Evolutionary conservation across 2,888 invertebrate species (phyloP), one percentile per base, ranked within the genome.

Genomic region (Lysandra coridon): DNA sequence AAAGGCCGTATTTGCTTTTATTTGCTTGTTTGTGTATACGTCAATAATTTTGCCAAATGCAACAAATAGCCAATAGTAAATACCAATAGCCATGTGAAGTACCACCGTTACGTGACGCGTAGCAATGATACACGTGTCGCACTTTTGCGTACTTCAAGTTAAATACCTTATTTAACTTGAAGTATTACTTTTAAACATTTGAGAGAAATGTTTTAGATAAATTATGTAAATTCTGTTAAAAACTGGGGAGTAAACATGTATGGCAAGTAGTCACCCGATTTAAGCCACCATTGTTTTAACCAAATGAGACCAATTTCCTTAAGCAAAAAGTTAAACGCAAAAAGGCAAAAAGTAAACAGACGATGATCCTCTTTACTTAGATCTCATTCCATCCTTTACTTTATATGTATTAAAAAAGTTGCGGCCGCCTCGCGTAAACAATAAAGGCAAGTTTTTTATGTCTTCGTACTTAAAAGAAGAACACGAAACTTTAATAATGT

Each of bases 391-490:
- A 69, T 69, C 37, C 69, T 69, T 69, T 37, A 69, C 69, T 33
- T 69, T 69, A 69, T 69, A 69, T 69, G 69, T 69, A 69, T 69
- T 69, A 69, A 69, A 69, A 33, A 69, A 69, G 69, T 69, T 69
- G 69, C 69, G 69, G 69, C 33, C 33, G 69, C 33, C 69, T 69
- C 17, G 69, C 69, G 33, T 69, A 37, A 69, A 69, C 69, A 69
- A 69, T 69, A 69, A 37, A 69, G 33, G 69, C 69, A 69, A 69
- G 69, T 69, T 69, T 69, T 69, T 69, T 69, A 69, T 69, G 69
- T 69, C 69, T 37, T 69, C 69, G 69, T 69, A 69, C 69, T 69
- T 69, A 69, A 69, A 69, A 69, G 4, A 69, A 69, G 69, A 69
- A 69, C 37, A 69, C 37, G 37, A 37, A 69, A 69, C 69, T 33